These are phyloP conservation scores for Gila robusta DNA, from an alignment of 2,797 vertebrate genomes.

Conservation along the genomic window DNA sequence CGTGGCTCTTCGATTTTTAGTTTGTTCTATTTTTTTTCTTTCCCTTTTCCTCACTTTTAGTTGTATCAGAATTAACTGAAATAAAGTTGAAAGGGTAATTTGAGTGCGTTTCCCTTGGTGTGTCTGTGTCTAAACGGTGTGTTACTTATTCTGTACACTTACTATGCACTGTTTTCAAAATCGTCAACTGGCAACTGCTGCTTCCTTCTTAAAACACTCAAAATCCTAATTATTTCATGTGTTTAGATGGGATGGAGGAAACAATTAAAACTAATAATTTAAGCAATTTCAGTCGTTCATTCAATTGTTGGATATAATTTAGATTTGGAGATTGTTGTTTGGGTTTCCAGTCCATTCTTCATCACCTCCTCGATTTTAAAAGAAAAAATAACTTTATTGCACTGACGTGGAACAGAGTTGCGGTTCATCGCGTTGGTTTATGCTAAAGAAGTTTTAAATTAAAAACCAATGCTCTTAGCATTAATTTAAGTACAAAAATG, in stretches of 20 bases:
- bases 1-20: conserved; percentile 14
- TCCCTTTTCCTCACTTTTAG: conserved; percentile 33
- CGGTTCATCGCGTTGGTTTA: background rate
- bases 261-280: background rate
- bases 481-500: background rate
- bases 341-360: background rate
- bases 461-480: background rate
- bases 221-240: background rate
- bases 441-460: background rate
- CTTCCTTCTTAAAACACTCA: background rate
- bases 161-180: conserved; percentile 24
- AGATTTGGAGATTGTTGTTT: background rate
- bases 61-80: conserved; percentile 69
- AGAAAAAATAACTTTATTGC: background rate
- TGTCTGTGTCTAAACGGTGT: conserved; percentile 75
- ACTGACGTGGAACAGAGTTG: background rate
- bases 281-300: background rate
- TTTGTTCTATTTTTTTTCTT: conserved; percentile 14
- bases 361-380: background rate
- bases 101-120: conserved; percentile 71
- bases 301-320: background rate
- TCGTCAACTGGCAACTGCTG: background rate
- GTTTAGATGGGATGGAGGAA: conserved; percentile 10
- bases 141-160: conserved; percentile 43
- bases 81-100: conserved; percentile 74